Percentiles rank a stretch among this genome's conserved stretches.
Conservation (phyloP, 2,797 vertebrate species). For the Alauda arvensis region DNA sequence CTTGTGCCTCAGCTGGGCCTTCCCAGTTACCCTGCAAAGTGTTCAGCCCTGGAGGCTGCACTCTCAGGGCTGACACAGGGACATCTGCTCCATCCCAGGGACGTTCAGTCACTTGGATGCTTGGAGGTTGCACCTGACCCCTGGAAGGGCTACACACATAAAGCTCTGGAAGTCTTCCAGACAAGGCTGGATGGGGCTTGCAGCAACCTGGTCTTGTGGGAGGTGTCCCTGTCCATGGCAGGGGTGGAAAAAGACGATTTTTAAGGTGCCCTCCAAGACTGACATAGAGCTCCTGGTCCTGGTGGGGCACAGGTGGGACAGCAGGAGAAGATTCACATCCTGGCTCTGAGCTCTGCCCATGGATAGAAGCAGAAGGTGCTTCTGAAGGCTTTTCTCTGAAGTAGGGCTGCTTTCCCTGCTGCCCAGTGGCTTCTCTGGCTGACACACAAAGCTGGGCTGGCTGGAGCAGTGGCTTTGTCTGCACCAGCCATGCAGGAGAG, state of each 20-base stretch:
- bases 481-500: neutral
- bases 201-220: neutral
- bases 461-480: neutral
- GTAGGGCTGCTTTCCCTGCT: neutral
- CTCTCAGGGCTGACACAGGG: neutral
- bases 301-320: neutral
- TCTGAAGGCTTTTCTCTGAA: neutral
- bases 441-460: neutral
- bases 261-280: neutral
- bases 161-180: neutral
- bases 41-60: fast-evolving
- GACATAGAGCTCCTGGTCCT: neutral
- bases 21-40: neutral
- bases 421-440: neutral
- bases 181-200: neutral
- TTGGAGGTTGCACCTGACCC: no score
- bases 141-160: neutral
- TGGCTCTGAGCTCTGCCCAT: neutral
- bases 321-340: neutral
- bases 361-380: neutral
- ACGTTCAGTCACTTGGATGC: fast-evolving
- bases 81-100: neutral
- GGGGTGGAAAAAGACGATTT: neutral
- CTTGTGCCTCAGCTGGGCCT: neutral
- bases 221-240: neutral